Evolutionary conservation across 2,888 invertebrate genomes (phyloP).

Genomic region (Cataglyphis albicans): DNA sequence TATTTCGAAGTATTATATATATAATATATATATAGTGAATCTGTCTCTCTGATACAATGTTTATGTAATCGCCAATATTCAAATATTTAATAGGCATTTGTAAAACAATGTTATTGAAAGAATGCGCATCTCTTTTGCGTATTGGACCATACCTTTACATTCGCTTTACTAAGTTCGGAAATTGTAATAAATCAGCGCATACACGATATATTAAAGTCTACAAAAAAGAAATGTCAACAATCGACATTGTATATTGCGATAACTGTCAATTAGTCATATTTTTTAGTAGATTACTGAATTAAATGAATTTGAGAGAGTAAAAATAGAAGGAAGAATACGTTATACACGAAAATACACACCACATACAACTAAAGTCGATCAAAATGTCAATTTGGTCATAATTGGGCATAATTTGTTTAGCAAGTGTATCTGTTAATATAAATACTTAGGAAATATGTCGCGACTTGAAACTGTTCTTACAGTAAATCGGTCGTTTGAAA

Average conservation of each 20-base stretch:
- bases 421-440: slow-evolving; percentile 10
- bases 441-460: neutral
- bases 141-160: slow-evolving; percentile 6
- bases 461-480: slow-evolving; percentile 10
- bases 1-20: neutral
- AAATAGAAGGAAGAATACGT: neutral
- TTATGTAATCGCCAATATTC: slow-evolving; percentile 32
- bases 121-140: neutral
- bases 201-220: slow-evolving; percentile 9
- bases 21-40: neutral
- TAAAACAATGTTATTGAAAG: neutral
- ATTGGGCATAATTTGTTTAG: slow-evolving; percentile 38
- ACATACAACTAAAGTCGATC: neutral
- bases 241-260: slow-evolving; percentile 21
- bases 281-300: slow-evolving; percentile 34
- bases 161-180: neutral
- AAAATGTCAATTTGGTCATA: slow-evolving; percentile 62
- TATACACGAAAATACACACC: too few relatives aligned
- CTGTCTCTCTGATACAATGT: slow-evolving; percentile 15
- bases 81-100: neutral
- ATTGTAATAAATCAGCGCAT: neutral
- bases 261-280: slow-evolving; percentile 55
- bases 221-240: neutral
- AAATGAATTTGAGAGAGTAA: neutral
- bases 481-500: slow-evolving; percentile 26